Conservation (phyloP, 2,113 vertebrate genomes). For the Cavia aperea region DNA sequence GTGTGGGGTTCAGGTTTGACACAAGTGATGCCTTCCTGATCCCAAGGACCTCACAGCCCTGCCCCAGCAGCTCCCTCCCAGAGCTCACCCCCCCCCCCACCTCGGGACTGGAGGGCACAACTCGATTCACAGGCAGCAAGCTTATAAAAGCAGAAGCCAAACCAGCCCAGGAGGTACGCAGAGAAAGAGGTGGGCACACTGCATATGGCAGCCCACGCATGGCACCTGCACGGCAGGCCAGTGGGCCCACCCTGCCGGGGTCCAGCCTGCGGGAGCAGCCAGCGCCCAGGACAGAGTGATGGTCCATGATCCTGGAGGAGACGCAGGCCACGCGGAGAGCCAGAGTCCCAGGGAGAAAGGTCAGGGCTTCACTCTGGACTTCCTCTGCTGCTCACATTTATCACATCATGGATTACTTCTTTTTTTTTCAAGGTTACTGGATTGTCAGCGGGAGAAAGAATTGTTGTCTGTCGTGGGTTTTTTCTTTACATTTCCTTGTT, state of each 20-base stretch:
- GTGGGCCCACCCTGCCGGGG: not conserved
- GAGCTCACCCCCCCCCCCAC: not conserved
- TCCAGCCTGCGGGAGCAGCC: fast-evolving
- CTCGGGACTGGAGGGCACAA: not conserved
- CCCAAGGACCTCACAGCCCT: not conserved
- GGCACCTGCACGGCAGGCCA: not conserved
- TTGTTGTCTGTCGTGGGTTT: too few species aligned
- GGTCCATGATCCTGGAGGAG: not conserved
- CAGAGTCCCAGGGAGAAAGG: not conserved
- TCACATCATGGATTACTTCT: not conserved
- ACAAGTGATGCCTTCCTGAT: not conserved
- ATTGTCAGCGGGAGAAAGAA: not conserved
- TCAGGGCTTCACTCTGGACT: not conserved
- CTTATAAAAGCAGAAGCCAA: not conserved
- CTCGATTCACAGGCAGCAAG: fast-evolving
- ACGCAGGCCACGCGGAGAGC: not conserved
- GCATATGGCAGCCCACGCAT: too few species aligned
- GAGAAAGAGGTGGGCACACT: not conserved
- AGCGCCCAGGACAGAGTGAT: too few species aligned
- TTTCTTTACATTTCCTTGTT: not conserved
- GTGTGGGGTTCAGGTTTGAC: not conserved
- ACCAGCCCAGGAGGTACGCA: fast-evolving
- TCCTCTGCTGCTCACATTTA: too few species aligned
- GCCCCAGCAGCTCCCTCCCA: not conserved
- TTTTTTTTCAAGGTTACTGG: not conserved